phyloP scores from a whole-genome alignment of 2,888 invertebrate species.

The Quadroppia sp. region DNA sequence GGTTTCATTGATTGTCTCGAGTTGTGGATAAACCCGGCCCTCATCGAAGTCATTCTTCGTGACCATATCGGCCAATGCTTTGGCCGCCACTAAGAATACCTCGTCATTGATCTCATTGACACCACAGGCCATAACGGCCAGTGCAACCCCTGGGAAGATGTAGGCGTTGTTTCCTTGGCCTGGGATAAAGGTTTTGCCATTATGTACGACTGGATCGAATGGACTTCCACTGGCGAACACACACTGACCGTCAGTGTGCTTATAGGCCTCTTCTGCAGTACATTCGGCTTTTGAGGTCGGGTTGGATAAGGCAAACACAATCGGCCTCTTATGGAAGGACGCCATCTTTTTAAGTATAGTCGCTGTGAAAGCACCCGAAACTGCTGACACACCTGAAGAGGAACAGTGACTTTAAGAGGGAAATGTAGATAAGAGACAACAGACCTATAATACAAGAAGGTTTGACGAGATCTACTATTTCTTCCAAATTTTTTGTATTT shows the following conservation, averaged over 20 bases:
- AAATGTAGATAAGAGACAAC: neutral
- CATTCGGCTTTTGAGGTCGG: slow-evolving; percentile 98
- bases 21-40: slow-evolving; percentile 88
- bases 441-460: slow-evolving; percentile 88
- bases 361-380: slow-evolving; percentile 86
- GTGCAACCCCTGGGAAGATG: slow-evolving; percentile 90
- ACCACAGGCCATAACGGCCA: slow-evolving; percentile 86
- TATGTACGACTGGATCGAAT: slow-evolving; percentile 75
- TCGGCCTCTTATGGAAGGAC: slow-evolving; percentile 71
- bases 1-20: slow-evolving; percentile 73
- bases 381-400: slow-evolving; percentile 76
- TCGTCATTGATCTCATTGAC: slow-evolving; percentile 83
- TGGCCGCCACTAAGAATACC: slow-evolving; percentile 90
- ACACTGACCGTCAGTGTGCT: slow-evolving; percentile 76
- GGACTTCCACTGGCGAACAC: slow-evolving; percentile 96
- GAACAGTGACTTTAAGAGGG: slow-evolving; percentile 13
- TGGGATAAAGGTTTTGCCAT: slow-evolving; percentile 75
- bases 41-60: slow-evolving; percentile 70
- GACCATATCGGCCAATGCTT: slow-evolving; percentile 76
- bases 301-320: slow-evolving; percentile 97
- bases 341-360: slow-evolving; percentile 84
- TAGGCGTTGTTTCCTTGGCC: slow-evolving; percentile 98
- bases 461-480: slow-evolving; percentile 73
- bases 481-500: slow-evolving; percentile 70
- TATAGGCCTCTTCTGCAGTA: slow-evolving; percentile 97